Base-by-base conservation (phyloP, 2,888 invertebrate genomes). In the Aphidoletes aphidimyza region DNA sequence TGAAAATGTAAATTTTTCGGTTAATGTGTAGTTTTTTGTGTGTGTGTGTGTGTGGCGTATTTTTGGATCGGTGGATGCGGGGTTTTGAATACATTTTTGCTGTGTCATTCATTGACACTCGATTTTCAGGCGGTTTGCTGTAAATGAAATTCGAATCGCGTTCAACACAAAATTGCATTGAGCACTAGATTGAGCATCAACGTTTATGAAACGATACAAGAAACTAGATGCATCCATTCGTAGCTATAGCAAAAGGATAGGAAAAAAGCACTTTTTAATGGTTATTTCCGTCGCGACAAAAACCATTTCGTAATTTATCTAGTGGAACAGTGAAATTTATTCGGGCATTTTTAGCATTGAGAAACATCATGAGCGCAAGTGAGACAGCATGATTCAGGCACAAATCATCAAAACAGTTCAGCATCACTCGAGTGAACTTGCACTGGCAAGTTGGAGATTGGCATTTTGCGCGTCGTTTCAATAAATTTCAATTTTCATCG, bases 261-360 rank as follows among this genome's bases (percentile, higher is more conserved):
- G 8, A n/a, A 81, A 81, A 81, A 81, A 81, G n/a, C 3, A 22
- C 37, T 37, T 81, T 81, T 81, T 81, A 81, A 81, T 81, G 81
- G 81, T 81, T 81, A 81, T 81, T 81, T 81, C 81, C 81, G 81
- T 81, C 81, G 81, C 81, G 81, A 81, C 81, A 81, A 81, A 81
- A 81, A 37, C 81, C 81, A 81, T 81, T 81, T 81, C 37, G 81
- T 81, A 81, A 81, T 81, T 81, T 81, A 81, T 81, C 81, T 81
- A 81, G 81, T 81, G 81, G 81, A 81, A 81, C 81, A 37, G 81
- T n/a, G 81, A 8, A 81, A 81, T 81, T 81, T 81, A 81, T 37
- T 81, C 81, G n/a, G n/a, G 37, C 81, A 81, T 37, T 81, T 81
- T 37, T 81, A 37, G 36, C 78, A 36, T 26, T 36, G n/a, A n/a